A percentile compares a stretch with the other conserved stretches of the same genome.
These are phyloP conservation scores for Eidolon helvum DNA, from an alignment of 2,113 vertebrate species.

Conservation along the genomic window DNA sequence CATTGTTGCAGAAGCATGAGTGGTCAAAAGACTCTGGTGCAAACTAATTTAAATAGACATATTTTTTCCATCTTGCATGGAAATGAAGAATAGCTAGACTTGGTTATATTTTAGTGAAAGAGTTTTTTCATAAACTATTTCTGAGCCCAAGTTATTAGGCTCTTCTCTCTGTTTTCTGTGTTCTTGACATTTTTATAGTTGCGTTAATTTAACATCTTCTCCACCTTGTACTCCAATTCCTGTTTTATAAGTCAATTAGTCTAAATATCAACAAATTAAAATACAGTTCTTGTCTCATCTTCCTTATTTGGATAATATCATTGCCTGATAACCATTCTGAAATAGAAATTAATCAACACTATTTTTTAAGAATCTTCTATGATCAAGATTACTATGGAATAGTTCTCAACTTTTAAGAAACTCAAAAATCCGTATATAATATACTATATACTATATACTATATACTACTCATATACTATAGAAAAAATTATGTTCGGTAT, in stretches of 20 bases:
- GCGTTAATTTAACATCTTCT: background rate
- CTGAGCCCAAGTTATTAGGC: background rate
- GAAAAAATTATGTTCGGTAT: background rate
- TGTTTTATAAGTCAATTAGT: background rate
- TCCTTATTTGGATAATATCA: background rate
- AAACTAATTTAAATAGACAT: background rate
- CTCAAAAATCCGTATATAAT: background rate
- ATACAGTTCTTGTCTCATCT: background rate
- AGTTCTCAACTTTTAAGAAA: background rate
- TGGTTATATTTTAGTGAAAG: background rate
- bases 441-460: too few species aligned
- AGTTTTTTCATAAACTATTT: background rate
- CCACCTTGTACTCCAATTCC: background rate
- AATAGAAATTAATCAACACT: background rate
- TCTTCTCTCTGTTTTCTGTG: background rate
- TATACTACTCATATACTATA: background rate
- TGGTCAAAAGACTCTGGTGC: background rate
- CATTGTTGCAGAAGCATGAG: background rate
- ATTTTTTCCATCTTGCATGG: background rate
- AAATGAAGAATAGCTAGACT: background rate
- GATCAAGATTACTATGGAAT: background rate
- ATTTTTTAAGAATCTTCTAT: background rate
- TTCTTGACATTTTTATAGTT: background rate
- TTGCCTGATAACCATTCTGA: background rate
- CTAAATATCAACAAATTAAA: conserved; percentile 2